Percentiles rank a stretch among this genome's conserved stretches.
phyloP scores from a whole-genome alignment of 2,113 vertebrate species.

The Coturnix japonica region DNA sequence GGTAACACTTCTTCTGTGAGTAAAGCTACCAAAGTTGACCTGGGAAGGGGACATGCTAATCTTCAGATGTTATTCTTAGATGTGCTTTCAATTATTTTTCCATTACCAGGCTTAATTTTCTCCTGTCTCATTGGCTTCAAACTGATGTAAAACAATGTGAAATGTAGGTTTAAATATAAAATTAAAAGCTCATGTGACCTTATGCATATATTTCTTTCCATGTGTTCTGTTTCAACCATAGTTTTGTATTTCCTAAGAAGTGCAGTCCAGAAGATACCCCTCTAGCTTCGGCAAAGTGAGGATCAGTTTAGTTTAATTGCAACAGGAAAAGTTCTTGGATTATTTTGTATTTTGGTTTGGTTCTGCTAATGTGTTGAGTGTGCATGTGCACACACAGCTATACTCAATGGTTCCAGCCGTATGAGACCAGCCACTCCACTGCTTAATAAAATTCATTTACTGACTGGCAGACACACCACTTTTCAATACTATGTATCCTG shows the following conservation, averaged over 20 bases:
- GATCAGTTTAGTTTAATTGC: background rate
- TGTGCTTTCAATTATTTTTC: background rate
- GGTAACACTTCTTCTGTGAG: background rate
- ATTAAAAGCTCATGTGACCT: background rate
- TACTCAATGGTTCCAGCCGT: background rate
- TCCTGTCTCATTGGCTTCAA: background rate
- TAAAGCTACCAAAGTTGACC: background rate
- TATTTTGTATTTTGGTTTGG: slow-evolving; percentile 1
- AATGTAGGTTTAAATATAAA: background rate
- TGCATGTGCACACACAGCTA: background rate
- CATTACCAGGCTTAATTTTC: background rate
- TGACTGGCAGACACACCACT: slow-evolving; percentile 36
- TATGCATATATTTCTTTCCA: background rate
- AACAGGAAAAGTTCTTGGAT: background rate
- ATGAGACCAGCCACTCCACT: slow-evolving; percentile 27
- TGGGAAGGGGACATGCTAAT: background rate
- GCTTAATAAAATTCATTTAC: slow-evolving; percentile 58
- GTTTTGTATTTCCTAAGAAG: background rate
- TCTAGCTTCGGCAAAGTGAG: background rate
- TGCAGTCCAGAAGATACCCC: background rate
- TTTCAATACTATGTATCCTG: slow-evolving; percentile 34
- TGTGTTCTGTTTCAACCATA: background rate
- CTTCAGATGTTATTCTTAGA: background rate
- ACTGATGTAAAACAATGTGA: background rate
- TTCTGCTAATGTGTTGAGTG: background rate